These are phyloP conservation scores for Pagetopsis macropterus DNA, from an alignment of 2,797 vertebrate species.

Conservation along the genomic window DNA sequence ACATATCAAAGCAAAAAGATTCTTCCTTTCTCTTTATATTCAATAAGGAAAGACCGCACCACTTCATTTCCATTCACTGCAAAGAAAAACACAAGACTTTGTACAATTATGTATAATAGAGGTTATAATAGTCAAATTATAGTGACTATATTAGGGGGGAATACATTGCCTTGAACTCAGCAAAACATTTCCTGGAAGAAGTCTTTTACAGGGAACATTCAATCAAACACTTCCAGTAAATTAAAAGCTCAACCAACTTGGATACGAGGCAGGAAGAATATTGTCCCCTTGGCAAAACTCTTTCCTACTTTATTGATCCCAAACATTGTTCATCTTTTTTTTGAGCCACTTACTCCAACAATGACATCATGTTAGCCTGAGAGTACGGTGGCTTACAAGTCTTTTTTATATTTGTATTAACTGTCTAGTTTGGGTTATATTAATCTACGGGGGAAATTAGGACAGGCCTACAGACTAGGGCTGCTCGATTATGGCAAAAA, in stretches of 20 bases:
- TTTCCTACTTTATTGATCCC: background rate
- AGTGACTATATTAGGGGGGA: background rate
- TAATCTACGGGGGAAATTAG: background rate
- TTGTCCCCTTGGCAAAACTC: background rate
- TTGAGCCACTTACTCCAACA: background rate
- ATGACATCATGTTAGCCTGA: background rate
- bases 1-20: background rate
- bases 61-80: background rate
- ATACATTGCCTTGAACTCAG: background rate
- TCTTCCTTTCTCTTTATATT: constrained; percentile 18
- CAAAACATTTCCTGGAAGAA: background rate
- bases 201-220: background rate
- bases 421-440: background rate
- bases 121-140: no score
- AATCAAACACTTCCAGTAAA: background rate
- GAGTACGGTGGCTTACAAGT: background rate
- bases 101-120: background rate
- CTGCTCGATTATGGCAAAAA: no score
- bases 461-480: background rate
- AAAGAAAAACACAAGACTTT: background rate
- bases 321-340: no score
- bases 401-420: background rate
- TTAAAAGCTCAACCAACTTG: background rate
- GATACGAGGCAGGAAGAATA: no score
- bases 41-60: background rate